Evolutionary conservation across 2,888 invertebrate species (phyloP), one percentile per base, ranked within the genome.

Genomic region (Andricus curvator): DNA sequence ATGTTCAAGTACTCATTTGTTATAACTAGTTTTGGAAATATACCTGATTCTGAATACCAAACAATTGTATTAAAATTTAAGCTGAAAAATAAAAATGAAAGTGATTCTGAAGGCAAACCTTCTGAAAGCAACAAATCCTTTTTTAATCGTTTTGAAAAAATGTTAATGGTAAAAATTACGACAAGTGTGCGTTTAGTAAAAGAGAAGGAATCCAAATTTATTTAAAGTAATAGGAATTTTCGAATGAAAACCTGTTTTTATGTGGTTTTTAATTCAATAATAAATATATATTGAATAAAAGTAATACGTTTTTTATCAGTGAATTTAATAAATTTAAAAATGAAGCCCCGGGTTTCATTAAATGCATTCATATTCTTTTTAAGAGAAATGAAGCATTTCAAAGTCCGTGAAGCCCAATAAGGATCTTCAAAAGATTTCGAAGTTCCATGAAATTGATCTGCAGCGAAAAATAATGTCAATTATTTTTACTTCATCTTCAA

Each of bases 41-140:
- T 17, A 48, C 17, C 48, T 48, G 48, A 17, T 48, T 48, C 17
- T n/a, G 8, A n/a, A 56, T 56, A 6, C n/a, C n/a, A 56, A 56
- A 56, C 1, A 48, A 48, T 48, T 48, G 17, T 20, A 20, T 51
- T 5, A 20, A 51, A 51, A 22, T 22, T 22, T 60, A 60, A 60
- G 20, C 4, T 48, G 29, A 70, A n/a, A 74, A 51, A 51, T 74
- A 33, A 51, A 51, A 74, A 74, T 20, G 51, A 74, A 20, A 70
- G 70, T 51, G 22, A 56, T 74, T 74, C 20, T 74, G 56, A 33
- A 74, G 56, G 56, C 5, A 74, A 56, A 70, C 70, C 70, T n/a
- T n/a, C n/a, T n/a, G n/a, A n/a, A n/a, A n/a, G n/a, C n/a, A n/a
- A n/a, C 15, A 74, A 74, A 33, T 74, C 33, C 33, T 11, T 74